Base-by-base conservation (phyloP, 2,797 vertebrate species). In the Aotus griseimembra region DNA sequence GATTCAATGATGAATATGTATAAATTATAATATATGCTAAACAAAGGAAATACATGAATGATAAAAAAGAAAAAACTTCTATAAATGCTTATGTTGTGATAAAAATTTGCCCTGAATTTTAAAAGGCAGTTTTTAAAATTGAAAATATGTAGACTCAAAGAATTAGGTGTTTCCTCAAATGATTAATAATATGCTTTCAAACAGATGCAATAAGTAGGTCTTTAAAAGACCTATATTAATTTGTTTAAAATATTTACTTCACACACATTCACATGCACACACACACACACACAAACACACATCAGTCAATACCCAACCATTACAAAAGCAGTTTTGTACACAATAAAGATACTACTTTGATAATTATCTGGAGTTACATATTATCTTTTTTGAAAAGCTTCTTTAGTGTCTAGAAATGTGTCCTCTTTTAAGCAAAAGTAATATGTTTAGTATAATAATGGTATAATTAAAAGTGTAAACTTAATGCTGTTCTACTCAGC, bases 381-480 rank as follows among this genome's bases (percentile, higher is more conserved):
- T 4, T 90, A 61, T 72, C 17, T 76, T 76, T 79, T 83, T 87
- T 80, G 30, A n/a, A 87, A 91, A 52, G 89, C 10, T 19, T 92
- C 1, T 95, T 93, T 97, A 94, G 48, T 58, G 3, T 95, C 17
- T 73, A 33, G 0, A 4, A 93, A 55, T 30, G 52, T 76, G 41
- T 95, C 14, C 36, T 93, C 28, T 93, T 85, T 96, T 72, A 88
- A 88, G 58, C 28, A 95, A 91, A 90, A 90, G 58, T 83, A 33
- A 64, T 75, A 83, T 96, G 72, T 46, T 85, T 97, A 96, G 72
- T 90, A 89, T 90, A 89, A 91, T 88, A 24, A 75, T 85, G 19
- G 36, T 73, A 12, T 33, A 90, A 93, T 95, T 96, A 97, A 93
- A 64, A 67, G 67, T 94, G 77, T 50, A 93, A 84, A 96, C 50